phyloP scores from a whole-genome alignment of 2,888 invertebrate species.

The Sarcophaga carnaria region DNA sequence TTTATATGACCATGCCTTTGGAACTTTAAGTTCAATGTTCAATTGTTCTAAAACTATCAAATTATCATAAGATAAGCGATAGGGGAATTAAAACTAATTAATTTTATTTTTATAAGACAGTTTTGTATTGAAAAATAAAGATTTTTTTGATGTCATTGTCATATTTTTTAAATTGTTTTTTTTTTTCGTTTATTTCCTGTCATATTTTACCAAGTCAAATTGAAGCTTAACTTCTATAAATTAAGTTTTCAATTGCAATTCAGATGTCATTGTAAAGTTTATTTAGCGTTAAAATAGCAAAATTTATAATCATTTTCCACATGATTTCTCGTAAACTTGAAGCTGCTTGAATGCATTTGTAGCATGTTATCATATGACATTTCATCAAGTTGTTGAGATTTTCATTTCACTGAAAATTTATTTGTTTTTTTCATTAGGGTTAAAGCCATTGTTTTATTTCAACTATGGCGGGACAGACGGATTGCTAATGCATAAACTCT shows the following conservation, averaged over 20 bases:
- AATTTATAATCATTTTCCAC: slow-evolving; percentile 61
- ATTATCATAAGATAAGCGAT: too few species aligned
- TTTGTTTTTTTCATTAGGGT: too few species aligned
- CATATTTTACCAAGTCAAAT: neutral
- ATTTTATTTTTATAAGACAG: neutral
- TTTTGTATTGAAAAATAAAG: neutral
- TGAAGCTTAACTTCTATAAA: neutral
- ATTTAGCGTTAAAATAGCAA: slow-evolving; percentile 21
- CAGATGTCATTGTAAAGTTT: slow-evolving; percentile 47
- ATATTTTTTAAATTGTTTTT: slow-evolving; percentile 40
- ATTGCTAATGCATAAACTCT: too few species aligned
- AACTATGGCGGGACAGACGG: too few species aligned
- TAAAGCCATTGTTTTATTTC: too few species aligned
- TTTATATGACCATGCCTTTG: too few species aligned
- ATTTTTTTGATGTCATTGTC: neutral
- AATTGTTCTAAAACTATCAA: too few species aligned
- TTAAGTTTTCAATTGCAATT: slow-evolving; percentile 41
- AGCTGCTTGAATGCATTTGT: neutral
- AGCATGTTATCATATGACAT: slow-evolving; percentile 36
- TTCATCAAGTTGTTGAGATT: slow-evolving; percentile 63
- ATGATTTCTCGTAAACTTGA: slow-evolving; percentile 52
- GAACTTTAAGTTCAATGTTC: too few species aligned
- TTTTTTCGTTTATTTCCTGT: slow-evolving; percentile 25
- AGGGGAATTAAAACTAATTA: neutral
- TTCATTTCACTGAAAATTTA: slow-evolving; percentile 1